Base-by-base conservation (phyloP, 2,888 invertebrate species). In the Psococerastis gibbosa region DNA sequence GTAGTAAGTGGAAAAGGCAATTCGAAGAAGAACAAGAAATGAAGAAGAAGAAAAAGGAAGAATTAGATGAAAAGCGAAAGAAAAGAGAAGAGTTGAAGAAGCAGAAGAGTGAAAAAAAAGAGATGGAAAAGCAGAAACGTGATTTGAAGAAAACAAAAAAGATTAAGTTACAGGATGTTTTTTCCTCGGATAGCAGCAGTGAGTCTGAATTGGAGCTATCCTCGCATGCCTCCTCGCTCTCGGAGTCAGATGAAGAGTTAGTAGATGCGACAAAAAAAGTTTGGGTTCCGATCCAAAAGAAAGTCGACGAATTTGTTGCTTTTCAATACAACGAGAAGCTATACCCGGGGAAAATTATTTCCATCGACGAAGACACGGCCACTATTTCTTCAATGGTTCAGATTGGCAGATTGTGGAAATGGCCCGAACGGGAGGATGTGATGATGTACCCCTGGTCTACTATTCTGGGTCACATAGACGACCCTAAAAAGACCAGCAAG, bases 91-190 rank as follows among this genome's bases (percentile, higher is more conserved):
- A 31, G 18, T 8, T 23, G 45, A 45, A 34, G 31, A 33, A 13
- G 34, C 42, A 22, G 4, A 27, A 17, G 15, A 18, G 15, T 33
- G 41, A 20, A 18, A 31, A 20, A 32, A 32, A n/a, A 17, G 32
- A 8, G n/a, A 13, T 2, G 41, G 8, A 27, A 27, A 27, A 27
- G 6, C 27, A 11, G 11, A 27, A 6, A 27, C 6, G 27, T 27
- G 27, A 11, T 27, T 27, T 27, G 27, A 27, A 27, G 27, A 27
- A 27, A 27, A 11, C 27, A 6, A 27, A 43, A 15, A 32, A 20
- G 22, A 32, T 9, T 41, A 41, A 33, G 18, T 41, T 22, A 41
- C 32, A 15, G 33, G 45, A 32, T 34, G 41, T 31, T 34, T 33
- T n/a, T 32, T 42, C 6, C 34, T 42, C 16, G 22, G 32, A 32